phyloP scores from a whole-genome alignment of 1,140 invertebrate genomes.

The Marisa cornuarietis region DNA sequence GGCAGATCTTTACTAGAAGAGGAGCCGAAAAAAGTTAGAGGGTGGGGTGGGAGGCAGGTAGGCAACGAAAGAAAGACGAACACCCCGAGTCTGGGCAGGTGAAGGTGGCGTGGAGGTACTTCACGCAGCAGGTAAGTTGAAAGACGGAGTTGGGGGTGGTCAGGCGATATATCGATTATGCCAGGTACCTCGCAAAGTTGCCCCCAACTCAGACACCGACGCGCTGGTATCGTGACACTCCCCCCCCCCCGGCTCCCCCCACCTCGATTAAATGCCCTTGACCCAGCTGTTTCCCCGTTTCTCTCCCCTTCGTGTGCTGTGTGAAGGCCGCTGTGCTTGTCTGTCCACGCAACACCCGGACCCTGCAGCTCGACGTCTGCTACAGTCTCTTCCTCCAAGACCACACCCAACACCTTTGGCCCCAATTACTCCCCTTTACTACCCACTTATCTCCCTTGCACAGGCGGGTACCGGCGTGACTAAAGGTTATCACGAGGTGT shows the following conservation, averaged over 20 bases:
- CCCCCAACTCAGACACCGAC: too few species aligned
- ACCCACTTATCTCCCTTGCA: slow-evolving; percentile 2
- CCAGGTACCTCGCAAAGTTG: too few species aligned
- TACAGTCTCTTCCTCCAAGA: neutral
- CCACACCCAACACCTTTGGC: neutral
- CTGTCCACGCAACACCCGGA: neutral
- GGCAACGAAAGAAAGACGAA: too few species aligned
- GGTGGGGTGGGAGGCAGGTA: too few species aligned
- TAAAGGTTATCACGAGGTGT: neutral
- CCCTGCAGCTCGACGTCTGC: neutral
- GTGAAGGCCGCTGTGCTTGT: neutral
- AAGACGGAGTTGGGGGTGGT: too few species aligned
- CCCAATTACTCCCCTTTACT: slow-evolving; percentile 2
- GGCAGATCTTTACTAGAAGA: too few species aligned
- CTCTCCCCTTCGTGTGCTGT: neutral
- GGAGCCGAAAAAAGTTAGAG: too few species aligned
- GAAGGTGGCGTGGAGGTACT: too few species aligned
- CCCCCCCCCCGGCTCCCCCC: neutral
- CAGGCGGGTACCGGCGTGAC: neutral
- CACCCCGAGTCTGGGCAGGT: too few species aligned
- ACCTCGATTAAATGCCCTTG: neutral
- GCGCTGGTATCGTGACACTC: neutral
- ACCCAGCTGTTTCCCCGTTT: neutral
- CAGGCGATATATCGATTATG: too few species aligned
- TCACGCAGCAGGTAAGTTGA: too few species aligned